phyloP scores from a whole-genome alignment of 2,888 invertebrate genomes.

The Amiota mariae region DNA sequence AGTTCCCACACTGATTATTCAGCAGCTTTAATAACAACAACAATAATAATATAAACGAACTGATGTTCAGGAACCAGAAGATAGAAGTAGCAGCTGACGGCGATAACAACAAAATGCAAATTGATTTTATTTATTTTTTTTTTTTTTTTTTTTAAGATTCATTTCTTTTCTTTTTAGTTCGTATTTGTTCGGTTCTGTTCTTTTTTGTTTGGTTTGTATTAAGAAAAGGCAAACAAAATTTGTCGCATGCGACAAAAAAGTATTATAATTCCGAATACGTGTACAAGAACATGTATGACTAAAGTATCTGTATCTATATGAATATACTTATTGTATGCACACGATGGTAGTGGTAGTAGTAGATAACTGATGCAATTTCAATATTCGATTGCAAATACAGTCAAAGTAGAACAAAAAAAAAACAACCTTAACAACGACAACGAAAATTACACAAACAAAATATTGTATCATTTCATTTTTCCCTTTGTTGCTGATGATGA shows the following conservation, averaged over 20 bases:
- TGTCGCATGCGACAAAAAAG: constrained; percentile 19
- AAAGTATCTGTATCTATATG: too few species aligned
- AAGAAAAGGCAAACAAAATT: neutral
- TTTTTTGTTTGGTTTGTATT: neutral
- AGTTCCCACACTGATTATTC: constrained; percentile 39
- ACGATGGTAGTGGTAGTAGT: neutral
- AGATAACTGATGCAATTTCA: constrained; percentile 40
- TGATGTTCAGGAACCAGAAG: neutral
- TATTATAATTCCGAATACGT: too few species aligned
- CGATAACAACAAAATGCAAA: constrained; percentile 28
- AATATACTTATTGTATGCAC: too few species aligned
- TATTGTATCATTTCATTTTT: too few species aligned
- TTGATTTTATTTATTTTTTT: constrained; percentile 33
- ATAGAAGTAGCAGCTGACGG: neutral
- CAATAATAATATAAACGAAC: neutral
- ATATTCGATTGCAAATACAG: constrained; percentile 21
- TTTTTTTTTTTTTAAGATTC: neutral
- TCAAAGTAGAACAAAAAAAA: neutral
- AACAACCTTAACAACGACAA: neutral
- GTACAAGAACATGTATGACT: too few species aligned
- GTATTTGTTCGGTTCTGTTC: too few species aligned
- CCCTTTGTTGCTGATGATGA: too few species aligned
- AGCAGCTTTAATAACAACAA: neutral
- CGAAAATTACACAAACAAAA: neutral
- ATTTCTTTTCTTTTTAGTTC: too few species aligned